Base-by-base conservation (phyloP, 2,888 invertebrate species). In the Cryptosula pallasiana region DNA sequence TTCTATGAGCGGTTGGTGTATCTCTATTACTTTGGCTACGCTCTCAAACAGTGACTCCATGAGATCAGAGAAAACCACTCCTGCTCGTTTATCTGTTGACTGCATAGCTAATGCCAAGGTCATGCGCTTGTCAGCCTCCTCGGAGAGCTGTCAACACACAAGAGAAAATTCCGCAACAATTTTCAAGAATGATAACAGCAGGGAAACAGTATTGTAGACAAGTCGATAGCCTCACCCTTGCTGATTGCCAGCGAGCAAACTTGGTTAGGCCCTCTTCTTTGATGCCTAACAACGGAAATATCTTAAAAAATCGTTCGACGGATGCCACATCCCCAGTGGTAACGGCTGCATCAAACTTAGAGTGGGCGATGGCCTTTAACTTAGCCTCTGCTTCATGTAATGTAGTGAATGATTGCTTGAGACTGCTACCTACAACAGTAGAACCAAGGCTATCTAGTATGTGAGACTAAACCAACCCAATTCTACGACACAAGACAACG, bases 221-320 rank as follows among this genome's bases (percentile, higher is more conserved):
- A n/a, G n/a, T n/a, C n/a, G 45, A 45, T 13, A 45, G 5, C 45
- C 73, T 70, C 35, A 84, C 91, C 88, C 93, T 94, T 13, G 89
- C 88, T 76, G 93, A 91, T 13, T 97, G 88, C 83, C 95, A 96
- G 69, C 89, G 89, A 35, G 94, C 92, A 81, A 96, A 94, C 78
- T 93, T 90, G 73, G 89, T 89, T 20, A 99, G 89, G 0, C 98
- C 98, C 78, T 93, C 92, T 55, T 91, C 90, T 74, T 96, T 93
- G 86, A 93, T 91, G 25, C 94, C 94, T 9, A 99, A 87, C 74
- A 97, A 87, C 0, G 99, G 98, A 86, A 97, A 99, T 80, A 99
- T 90, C 85, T 97, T 97, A 84, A 98, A 98, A 82, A 97, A 93
- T 72, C 97, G 87, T 83, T 97, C 95, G 25, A 97, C 92, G 0